These are phyloP conservation scores for Atractosteus spatula DNA, from an alignment of 2,113 vertebrate genomes.

Conservation along the genomic window DNA sequence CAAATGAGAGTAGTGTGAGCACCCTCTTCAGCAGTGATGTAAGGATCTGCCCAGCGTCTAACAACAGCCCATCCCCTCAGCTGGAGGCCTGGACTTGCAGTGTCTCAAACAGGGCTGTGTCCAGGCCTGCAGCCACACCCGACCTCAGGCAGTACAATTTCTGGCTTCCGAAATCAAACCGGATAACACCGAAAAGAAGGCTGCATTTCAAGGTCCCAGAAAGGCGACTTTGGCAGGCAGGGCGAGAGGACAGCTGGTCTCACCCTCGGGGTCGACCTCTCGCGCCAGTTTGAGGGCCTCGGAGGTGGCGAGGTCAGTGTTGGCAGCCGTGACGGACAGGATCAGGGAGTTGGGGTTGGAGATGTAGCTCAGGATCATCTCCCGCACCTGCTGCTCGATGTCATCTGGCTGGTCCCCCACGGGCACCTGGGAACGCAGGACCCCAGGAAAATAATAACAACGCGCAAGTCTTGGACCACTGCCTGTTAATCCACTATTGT, in stretches of 20 bases:
- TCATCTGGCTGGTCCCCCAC: slow-evolving; percentile 75
- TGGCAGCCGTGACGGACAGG: slow-evolving; percentile 70
- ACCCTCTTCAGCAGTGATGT: too few species aligned
- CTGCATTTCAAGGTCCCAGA: neutral
- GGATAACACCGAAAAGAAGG: too few species aligned
- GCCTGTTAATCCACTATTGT: too few species aligned
- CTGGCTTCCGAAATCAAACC: too few species aligned
- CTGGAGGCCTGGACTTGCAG: too few species aligned
- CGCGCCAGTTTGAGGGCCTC: slow-evolving; percentile 73
- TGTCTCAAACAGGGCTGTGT: too few species aligned
- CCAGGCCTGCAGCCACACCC: too few species aligned
- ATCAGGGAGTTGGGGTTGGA: slow-evolving; percentile 73
- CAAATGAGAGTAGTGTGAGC: too few species aligned
- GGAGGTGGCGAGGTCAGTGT: slow-evolving; percentile 74
- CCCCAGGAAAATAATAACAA: slow-evolving; percentile 8
- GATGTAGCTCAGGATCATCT: slow-evolving; percentile 73
- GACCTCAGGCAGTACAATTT: too few species aligned
- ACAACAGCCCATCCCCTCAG: too few species aligned
- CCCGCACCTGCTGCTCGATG: slow-evolving; percentile 69
- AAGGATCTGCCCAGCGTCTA: too few species aligned
- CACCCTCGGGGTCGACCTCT: slow-evolving; percentile 73
- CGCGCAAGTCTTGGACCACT: neutral
- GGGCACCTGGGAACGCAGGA: slow-evolving; percentile 55
- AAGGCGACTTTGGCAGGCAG: neutral
- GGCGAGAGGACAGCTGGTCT: slow-evolving; percentile 32